Percentiles rank a stretch among this genome's conserved stretches.
Evolutionary conservation across 2,888 invertebrate species (phyloP).

Genomic region (Drosophila siamana): DNA sequence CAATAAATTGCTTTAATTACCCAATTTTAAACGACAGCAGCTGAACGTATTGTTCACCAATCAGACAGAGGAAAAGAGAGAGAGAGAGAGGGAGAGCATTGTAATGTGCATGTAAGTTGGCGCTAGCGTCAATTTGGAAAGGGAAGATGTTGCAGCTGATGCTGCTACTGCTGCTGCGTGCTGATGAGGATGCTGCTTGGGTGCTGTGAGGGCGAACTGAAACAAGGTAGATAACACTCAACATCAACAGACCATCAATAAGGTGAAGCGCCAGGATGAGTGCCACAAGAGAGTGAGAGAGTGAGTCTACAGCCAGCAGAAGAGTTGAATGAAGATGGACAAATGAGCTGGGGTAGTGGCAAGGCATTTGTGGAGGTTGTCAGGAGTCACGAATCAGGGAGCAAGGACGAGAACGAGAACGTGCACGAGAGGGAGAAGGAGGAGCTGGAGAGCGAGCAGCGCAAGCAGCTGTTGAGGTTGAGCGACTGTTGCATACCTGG

Average conservation of each 20-base stretch:
- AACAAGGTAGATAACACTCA: conserved; percentile 80
- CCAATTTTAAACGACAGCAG: conserved; percentile 71
- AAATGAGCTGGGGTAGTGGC: conserved; percentile 45
- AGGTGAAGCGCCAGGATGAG: conserved; percentile 13
- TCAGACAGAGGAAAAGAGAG: not conserved
- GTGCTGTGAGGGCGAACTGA: conserved; percentile 13
- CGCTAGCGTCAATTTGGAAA: conserved; percentile 62
- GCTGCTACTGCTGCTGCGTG: conserved; percentile 33
- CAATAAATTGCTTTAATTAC: conserved; percentile 83
- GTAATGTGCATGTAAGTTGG: conserved; percentile 76
- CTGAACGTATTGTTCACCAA: not conserved
- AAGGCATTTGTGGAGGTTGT: not conserved
- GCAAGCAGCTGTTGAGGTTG: conserved; percentile 33
- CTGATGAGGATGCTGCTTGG: too few relatives aligned
- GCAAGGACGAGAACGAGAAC: too few relatives aligned
- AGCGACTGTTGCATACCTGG: conserved; percentile 88
- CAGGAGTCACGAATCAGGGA: not conserved
- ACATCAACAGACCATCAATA: conserved; percentile 79
- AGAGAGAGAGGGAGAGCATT: conserved; percentile 4
- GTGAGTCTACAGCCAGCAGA: too few relatives aligned
- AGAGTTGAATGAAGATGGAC: conserved; percentile 66
- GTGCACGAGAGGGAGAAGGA: not conserved
- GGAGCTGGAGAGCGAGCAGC: too few relatives aligned
- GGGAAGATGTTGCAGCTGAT: conserved; percentile 13
- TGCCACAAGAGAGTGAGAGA: conserved; percentile 11